Evolutionary conservation across 2,888 invertebrate species (phyloP).

Genomic region (Halocaridina rubra): DNA sequence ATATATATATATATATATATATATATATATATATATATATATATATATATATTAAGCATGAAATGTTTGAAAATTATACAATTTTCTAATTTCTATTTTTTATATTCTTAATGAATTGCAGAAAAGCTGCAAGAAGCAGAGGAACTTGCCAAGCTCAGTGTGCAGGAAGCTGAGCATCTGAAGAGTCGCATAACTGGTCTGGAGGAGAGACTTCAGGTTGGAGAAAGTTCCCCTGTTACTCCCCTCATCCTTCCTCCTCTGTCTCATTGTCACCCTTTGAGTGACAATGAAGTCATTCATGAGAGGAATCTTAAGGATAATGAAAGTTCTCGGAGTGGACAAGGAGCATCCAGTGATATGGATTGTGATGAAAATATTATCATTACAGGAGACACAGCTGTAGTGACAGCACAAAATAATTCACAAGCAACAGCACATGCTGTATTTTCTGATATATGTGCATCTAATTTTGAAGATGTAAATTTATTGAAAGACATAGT

Average conservation of each 20-base stretch:
- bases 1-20: no score
- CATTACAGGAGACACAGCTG: no score
- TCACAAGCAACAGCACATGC: no score
- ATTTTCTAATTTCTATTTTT: no score
- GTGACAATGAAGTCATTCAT: neutral
- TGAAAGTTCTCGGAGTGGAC: neutral
- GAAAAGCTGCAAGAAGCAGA: slow-evolving; percentile 50
- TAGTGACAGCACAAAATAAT: no score
- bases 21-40: no score
- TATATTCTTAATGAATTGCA: no score
- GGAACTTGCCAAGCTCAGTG: slow-evolving; percentile 35
- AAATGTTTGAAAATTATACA: no score
- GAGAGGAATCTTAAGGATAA: neutral
- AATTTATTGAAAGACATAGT: slow-evolving; percentile 30
- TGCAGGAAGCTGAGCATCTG: slow-evolving; percentile 43
- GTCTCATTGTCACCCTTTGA: neutral
- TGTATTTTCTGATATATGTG: no score
- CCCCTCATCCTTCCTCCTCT: slow-evolving; percentile 51
- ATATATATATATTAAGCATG: no score
- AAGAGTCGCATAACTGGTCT: slow-evolving; percentile 39
- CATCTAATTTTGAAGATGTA: no score
- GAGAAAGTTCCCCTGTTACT: slow-evolving; percentile 25
- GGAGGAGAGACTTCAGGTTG: slow-evolving; percentile 39
- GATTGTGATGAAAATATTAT: neutral
- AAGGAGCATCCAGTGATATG: neutral